Evolutionary conservation across 2,888 invertebrate genomes (phyloP), one percentile per base, ranked within the genome.

Genomic region (Chloromyia formosa): DNA sequence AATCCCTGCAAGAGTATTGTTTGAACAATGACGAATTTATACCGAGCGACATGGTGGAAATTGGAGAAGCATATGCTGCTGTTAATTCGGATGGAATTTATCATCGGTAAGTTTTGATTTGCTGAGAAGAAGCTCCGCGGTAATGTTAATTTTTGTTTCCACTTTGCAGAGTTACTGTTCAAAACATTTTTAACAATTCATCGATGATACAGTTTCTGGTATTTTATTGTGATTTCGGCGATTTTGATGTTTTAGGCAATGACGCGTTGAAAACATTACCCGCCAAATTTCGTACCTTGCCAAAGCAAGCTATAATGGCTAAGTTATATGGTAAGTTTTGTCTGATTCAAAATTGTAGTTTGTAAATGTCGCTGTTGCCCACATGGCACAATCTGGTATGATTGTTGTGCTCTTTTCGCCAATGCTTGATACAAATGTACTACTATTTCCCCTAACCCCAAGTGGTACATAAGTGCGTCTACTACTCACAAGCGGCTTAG

Each of bases 61-160:
- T 85, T 49, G 93, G 92, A 0, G 89, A 89, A 80, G 87, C 92
- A 40, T 94, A 91, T 82, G 92, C 92, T 0, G 92, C 90, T 0
- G 88, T 87, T 80, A 89, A 92, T 80, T 84, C 83, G 7, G 90
- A 92, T 81, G 86, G 88, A 1, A 86, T 87, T 23, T 94, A 93
- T 92, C 93, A 93, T 83, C 89, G 94, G 93, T 93, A 84, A 82
- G 85, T 80, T 18, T 49, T 4, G 12, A n/a, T 60, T 64, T 23
- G 10, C 16, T 16, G 22, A n/a, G n/a, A n/a, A n/a, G n/a, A n/a
- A n/a, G n/a, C n/a, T n/a, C n/a, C n/a, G n/a, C n/a, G n/a, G n/a
- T n/a, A 35, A 35, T 35, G 27, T 9, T 56, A 12, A 23, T 49
- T 4, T 35, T 4, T 35, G 27, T 35, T 35, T 35, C 10, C 20